Base-by-base conservation (phyloP, 37 sponge, comb jelly and placozoan genomes). In the Cladorhizidae sp. region DNA sequence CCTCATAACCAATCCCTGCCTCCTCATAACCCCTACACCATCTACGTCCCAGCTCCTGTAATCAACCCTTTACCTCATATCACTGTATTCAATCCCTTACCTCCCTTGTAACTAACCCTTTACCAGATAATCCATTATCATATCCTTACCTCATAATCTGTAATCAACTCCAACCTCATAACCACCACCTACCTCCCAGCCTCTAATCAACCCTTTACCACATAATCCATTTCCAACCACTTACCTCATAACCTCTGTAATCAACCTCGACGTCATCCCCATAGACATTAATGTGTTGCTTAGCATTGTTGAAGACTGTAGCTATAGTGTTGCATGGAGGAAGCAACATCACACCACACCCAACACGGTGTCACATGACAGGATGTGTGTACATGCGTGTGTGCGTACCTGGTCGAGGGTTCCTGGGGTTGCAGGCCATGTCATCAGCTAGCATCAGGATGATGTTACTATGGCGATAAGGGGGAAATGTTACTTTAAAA, bases 401-500 rank as follows among this genome's bases (percentile, higher is more conserved):
- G 15, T 74, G 23, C 63, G 5, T 33, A 92, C 95, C 98, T 71
- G 95, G 94, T 32, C 80, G 74, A 0, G 95, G 86, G 67, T 98
- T 98, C 33, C 99, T 81, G 14, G 99, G 86, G 68, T 98, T 94
- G 67, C 99, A 98, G 0, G 99, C 94, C 92, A 98, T 96, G 75
- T 98, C 99, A 85, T 98, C 99, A 22, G 99, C 90, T 41, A 98
- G 72, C 99, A 98, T 98, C 56, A 98, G 69, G 49, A 98, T 98
- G 38, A 98, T 98, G 73, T 98, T 93, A 77, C 99, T 98, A 72
- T 32, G 70, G 6, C 2, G 75, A 38, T 22, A 29, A 45, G 49
- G 49, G 9, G 49, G 9, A 9, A 45, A n/a, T n/a, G n/a, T n/a
- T n/a, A n/a, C n/a, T n/a, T n/a, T n/a, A n/a, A n/a, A n/a, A n/a